Evolutionary conservation across 1,140 invertebrate genomes (phyloP).

Genomic region (Drosophila novamexicana): DNA sequence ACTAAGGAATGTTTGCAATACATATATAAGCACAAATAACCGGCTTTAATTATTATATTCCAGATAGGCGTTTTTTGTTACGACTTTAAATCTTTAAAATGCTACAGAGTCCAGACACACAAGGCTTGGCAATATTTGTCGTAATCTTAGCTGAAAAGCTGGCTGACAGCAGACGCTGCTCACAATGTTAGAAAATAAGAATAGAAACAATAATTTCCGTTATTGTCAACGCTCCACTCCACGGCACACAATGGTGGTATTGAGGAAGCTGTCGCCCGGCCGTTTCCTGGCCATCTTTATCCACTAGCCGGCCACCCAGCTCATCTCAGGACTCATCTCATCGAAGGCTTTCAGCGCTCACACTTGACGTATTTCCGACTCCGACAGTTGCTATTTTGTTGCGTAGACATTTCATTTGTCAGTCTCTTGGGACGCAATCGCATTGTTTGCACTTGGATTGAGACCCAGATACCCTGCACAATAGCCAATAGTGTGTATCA

Average conservation of each 20-base stretch:
- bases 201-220: constrained; percentile 79
- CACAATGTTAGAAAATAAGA: constrained; percentile 35
- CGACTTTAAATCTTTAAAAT: constrained; percentile 10
- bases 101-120: background rate
- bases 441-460: constrained; percentile 48
- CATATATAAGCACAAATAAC: too few species aligned
- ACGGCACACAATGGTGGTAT: constrained; percentile 49
- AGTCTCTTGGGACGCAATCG: constrained; percentile 49
- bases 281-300: constrained; percentile 55
- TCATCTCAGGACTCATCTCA: constrained; percentile 45
- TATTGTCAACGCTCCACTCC: constrained; percentile 47
- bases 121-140: constrained; percentile 12
- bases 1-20: background rate
- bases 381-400: constrained; percentile 73
- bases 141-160: constrained; percentile 40
- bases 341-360: constrained; percentile 62
- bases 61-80: background rate
- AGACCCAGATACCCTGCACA: constrained; percentile 24
- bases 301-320: constrained; percentile 30
- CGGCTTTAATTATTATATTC: background rate
- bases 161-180: constrained; percentile 27
- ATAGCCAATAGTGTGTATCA: background rate
- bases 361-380: constrained; percentile 68
- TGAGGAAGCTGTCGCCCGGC: constrained; percentile 52
- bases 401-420: constrained; percentile 53